These are phyloP conservation scores for Ormyrus thymus DNA, from an alignment of 2,888 invertebrate species.

Conservation along the genomic window DNA sequence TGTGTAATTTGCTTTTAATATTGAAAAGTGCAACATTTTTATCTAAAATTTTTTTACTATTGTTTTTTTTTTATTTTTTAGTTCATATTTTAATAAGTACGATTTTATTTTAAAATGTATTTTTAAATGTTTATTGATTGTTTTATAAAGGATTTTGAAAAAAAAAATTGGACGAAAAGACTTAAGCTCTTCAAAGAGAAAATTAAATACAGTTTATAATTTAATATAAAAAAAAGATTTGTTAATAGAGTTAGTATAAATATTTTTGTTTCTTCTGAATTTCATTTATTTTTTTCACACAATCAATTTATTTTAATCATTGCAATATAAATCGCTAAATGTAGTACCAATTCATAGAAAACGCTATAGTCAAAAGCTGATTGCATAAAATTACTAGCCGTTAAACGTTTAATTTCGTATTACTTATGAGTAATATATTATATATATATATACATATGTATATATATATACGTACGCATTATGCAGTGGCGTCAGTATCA, in stretches of 20 bases:
- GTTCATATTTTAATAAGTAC: background rate
- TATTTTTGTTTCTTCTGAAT: conserved; percentile 2
- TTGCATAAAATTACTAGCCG: conserved; percentile 19
- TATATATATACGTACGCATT: conserved; percentile 16
- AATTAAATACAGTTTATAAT: background rate
- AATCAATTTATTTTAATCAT: conserved; percentile 29
- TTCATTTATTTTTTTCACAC: background rate
- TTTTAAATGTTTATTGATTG: conserved; percentile 12
- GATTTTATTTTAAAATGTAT: background rate
- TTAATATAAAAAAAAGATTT: background rate
- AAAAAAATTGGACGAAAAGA: conserved; percentile 16
- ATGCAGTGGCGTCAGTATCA: conserved; percentile 28
- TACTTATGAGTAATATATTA: conserved; percentile 25
- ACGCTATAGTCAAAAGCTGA: conserved; percentile 17
- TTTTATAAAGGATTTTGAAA: conserved; percentile 21
- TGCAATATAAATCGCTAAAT: conserved; percentile 24
- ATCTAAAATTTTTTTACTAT: background rate
- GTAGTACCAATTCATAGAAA: conserved; percentile 7
- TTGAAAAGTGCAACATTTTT: conserved; percentile 29
- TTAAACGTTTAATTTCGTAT: conserved; percentile 46
- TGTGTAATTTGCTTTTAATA: conserved; percentile 50
- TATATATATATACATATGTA: conserved; percentile 7
- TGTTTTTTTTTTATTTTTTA: conserved; percentile 14
- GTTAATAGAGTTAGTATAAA: background rate
- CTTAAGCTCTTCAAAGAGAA: conserved; percentile 41